phyloP scores from a whole-genome alignment of 2,113 vertebrate genomes.

The Siphamia tubifer region DNA sequence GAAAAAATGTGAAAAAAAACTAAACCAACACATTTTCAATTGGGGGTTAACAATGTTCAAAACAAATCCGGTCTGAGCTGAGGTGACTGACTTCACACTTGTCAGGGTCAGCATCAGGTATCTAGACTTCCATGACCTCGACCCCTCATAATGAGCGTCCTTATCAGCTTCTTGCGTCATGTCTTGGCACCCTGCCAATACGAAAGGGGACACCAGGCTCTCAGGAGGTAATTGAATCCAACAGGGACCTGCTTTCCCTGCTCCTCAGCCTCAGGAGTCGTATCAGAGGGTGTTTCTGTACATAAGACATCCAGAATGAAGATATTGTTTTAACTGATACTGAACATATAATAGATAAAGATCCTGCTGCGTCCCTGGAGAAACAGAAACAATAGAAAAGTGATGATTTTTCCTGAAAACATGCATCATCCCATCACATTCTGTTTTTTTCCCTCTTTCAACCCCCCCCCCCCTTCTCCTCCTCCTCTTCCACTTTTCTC shows the following conservation, averaged over 20 bases:
- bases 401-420: slow-evolving; percentile 58
- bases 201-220: slow-evolving; percentile 57
- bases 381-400: neutral
- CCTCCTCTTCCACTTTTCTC: neutral
- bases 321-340: too few relatives aligned
- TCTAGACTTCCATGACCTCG: slow-evolving; percentile 5
- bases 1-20: too few relatives aligned
- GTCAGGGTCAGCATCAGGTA: slow-evolving; percentile 1
- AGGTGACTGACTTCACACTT: neutral
- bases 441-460: neutral
- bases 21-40: too few relatives aligned
- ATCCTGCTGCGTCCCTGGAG: too few relatives aligned
- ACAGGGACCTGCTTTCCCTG: slow-evolving; percentile 3
- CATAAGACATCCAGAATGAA: too few relatives aligned
- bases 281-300: neutral
- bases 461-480: too few relatives aligned
- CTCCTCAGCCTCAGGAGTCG: neutral
- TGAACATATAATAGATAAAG: too few relatives aligned
- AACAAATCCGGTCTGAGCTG: neutral
- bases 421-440: slow-evolving; percentile 47
- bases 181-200: slow-evolving; percentile 3
- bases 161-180: slow-evolving; percentile 11
- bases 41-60: too few relatives aligned
- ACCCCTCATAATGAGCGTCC: neutral
- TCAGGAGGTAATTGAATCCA: slow-evolving; percentile 50